Conservation (phyloP, 2,113 vertebrate genomes). For the Urocolius indicus region DNA sequence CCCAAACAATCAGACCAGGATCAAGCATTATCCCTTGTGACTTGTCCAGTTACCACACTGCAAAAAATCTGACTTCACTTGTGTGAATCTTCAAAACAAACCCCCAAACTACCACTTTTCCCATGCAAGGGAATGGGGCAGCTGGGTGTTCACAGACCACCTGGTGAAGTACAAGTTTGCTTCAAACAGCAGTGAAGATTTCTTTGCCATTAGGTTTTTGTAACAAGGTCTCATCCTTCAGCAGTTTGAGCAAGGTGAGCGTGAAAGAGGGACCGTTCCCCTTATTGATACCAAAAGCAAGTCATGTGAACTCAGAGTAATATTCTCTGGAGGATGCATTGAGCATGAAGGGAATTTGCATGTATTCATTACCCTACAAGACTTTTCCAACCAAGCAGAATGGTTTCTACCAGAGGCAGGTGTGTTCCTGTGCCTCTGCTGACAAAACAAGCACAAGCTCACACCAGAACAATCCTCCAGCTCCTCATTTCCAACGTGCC, state of each 20-base stretch:
- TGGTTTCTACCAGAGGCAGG: not conserved
- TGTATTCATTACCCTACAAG: not conserved
- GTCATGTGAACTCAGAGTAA: not conserved
- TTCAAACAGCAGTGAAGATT: not conserved
- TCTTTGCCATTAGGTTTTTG: not conserved
- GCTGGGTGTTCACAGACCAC: accelerated
- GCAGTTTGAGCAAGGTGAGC: not conserved
- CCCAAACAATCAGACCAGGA: too few relatives aligned
- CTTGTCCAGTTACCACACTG: too few relatives aligned
- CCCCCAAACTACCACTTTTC: not conserved
- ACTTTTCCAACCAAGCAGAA: too few relatives aligned
- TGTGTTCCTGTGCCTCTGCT: accelerated
- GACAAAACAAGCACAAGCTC: not conserved
- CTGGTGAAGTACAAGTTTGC: accelerated
- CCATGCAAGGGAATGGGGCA: not conserved
- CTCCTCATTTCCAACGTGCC: accelerated
- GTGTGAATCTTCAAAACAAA: too few relatives aligned
- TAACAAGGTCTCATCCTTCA: not conserved
- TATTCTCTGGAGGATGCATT: not conserved
- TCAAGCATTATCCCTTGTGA: too few relatives aligned
- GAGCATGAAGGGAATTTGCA: not conserved
- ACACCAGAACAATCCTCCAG: not conserved
- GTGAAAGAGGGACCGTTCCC: not conserved
- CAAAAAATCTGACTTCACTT: too few relatives aligned
- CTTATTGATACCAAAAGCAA: not conserved